A percentile compares a stretch with the other conserved stretches of the same genome.
These are phyloP conservation scores for Drosophila anomelani DNA, from an alignment of 2,888 invertebrate species.

Conservation along the genomic window DNA sequence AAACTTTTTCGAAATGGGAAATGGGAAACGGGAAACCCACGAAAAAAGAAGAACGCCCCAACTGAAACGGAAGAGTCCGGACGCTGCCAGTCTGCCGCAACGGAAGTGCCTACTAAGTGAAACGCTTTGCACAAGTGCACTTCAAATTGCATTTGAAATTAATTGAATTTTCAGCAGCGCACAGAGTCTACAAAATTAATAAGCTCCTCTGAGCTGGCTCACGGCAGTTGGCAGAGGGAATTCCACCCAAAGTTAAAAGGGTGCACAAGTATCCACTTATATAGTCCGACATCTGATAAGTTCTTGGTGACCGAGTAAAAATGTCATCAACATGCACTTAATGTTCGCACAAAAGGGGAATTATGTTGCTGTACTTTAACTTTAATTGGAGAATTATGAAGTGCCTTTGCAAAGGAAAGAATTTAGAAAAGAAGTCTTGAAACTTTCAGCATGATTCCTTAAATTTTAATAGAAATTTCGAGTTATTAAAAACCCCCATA, in stretches of 20 bases:
- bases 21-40: constrained; percentile 1
- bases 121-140: constrained; percentile 64
- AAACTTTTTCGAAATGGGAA: constrained; percentile 49
- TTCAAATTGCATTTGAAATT: constrained; percentile 75
- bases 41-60: background rate
- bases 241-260: constrained; percentile 5
- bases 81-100: constrained; percentile 1
- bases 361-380: background rate
- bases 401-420: background rate
- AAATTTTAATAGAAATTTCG: background rate
- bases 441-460: background rate
- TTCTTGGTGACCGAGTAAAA: background rate
- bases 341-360: constrained; percentile 2
- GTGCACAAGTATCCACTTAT: constrained; percentile 16
- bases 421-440: background rate
- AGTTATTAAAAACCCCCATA: too few species aligned
- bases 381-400: background rate
- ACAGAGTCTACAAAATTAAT: constrained; percentile 17
- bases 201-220: constrained; percentile 3
- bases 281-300: constrained; percentile 3
- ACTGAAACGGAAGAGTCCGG: constrained; percentile 6
- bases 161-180: constrained; percentile 60
- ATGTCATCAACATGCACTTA: background rate
- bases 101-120: constrained; percentile 69
- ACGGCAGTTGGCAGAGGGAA: background rate